Percentiles rank a stretch among this genome's conserved stretches.
Evolutionary conservation across 2,113 vertebrate species (phyloP).

Genomic region (Syrmaticus mikado): DNA sequence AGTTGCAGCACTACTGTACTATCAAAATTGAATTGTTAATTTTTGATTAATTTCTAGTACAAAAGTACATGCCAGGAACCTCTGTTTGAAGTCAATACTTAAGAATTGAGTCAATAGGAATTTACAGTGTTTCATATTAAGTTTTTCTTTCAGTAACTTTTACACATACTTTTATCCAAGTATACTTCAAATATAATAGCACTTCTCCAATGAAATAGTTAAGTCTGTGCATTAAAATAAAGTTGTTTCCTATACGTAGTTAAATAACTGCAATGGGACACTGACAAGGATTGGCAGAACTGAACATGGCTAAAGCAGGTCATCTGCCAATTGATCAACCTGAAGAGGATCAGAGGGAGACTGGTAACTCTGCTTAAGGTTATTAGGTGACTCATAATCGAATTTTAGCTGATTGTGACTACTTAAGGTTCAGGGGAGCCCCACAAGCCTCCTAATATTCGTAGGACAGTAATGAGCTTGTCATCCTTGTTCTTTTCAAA

Average conservation of each 20-base stretch:
- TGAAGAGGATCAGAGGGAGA: conserved; percentile 35
- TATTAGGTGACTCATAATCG: conserved; percentile 34
- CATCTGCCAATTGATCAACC: conserved; percentile 2
- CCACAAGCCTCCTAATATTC: not conserved
- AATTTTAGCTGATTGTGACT: conserved; percentile 36
- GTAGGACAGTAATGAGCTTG: not conserved
- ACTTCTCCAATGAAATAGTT: not conserved
- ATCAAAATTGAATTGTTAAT: not conserved
- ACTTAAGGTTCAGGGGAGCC: conserved; percentile 22
- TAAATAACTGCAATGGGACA: not conserved
- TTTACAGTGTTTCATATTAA: not conserved
- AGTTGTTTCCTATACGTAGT: not conserved
- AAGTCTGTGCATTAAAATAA: not conserved
- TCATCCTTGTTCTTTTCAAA: not conserved
- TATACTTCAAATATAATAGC: not conserved
- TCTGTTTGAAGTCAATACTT: not conserved
- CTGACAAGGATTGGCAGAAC: not conserved
- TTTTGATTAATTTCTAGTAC: not conserved
- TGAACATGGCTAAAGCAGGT: not conserved
- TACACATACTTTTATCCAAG: not conserved
- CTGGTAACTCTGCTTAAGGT: conserved; percentile 17
- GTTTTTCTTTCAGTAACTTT: not conserved
- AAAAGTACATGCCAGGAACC: not conserved
- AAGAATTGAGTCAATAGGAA: not conserved
- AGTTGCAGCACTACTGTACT: not conserved